Evolutionary conservation across 2,113 vertebrate species (phyloP), one percentile per base, ranked within the genome.

Genomic region (Calonectris borealis): DNA sequence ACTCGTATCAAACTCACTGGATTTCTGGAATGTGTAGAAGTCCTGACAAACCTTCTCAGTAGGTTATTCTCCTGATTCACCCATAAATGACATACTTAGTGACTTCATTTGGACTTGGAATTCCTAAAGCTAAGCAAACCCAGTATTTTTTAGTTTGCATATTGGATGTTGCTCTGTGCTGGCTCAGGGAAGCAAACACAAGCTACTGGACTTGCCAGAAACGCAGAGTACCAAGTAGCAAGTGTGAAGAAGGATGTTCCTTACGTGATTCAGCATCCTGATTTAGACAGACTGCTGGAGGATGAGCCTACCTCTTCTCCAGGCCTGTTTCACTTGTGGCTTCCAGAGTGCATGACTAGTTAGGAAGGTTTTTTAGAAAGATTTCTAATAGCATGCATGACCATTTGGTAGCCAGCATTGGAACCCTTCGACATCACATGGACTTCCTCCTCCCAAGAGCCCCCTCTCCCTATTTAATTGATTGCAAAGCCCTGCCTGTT

Each of bases 361-460:
- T 34, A 70, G 16, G 34, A 70, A 58, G 44, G 4, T 2, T 16
- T 44, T 60, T 52, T 10, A 36, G 38, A 34, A 40, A 38, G 24
- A 36, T 79, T 71, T 89, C 12, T 87, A 9, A 29, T 31, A n/a
- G 24, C 4, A 36, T 24, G 17, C 13, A 20, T 0, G 3, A 57
- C 24, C 10, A 16, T 38, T 71, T 85, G 15, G 31, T 82, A 69
- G 40, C 21, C 48, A 61, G 4, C 19, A 29, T 2, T 69, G 66
- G 40, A 72, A 57, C 48, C 17, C 36, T 82, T 72, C 2, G 6
- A 17, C 20, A 44, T 54, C 31, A 51, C 0, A 0, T 42, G 15
- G 64, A 17, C 11, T 42, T 87, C 16, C 31, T 84, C 24, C 16
- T 88, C n/a, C 29, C 34, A 55, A 29, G 29, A 46, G 2, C 5